These are phyloP conservation scores for Apis dorsata DNA, from an alignment of 1,140 invertebrate genomes.

Conservation along the genomic window DNA sequence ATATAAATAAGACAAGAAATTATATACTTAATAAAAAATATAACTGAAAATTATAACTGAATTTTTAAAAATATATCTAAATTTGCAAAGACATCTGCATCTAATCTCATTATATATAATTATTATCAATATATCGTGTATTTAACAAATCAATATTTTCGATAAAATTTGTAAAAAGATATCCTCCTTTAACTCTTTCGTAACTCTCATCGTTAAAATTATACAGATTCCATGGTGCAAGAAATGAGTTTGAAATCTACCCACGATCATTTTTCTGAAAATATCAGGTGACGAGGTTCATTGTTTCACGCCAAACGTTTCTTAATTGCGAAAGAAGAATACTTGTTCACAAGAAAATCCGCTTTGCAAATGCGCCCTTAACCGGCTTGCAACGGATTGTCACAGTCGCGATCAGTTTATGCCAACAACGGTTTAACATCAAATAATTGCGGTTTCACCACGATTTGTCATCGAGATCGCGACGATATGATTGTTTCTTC, in stretches of 20 bases:
- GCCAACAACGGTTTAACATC: neutral
- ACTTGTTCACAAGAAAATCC: neutral
- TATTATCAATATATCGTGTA: no score
- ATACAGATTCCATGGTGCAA: neutral
- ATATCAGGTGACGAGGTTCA: conserved; percentile 12
- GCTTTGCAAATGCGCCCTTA: neutral
- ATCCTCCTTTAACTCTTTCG: no score
- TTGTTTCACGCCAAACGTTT: conserved; percentile 2
- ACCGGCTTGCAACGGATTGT: neutral
- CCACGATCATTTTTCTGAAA: conserved; percentile 24
- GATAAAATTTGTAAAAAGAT: no score
- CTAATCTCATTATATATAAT: no score
- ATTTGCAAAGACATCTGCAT: no score
- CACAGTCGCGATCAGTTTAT: neutral
- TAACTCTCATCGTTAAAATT: neutral
- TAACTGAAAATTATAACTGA: no score
- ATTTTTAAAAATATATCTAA: no score
- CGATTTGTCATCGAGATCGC: neutral
- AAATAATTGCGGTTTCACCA: conserved; percentile 31
- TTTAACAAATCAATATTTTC: no score
- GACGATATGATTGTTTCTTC: conserved; percentile 27
- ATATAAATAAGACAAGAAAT: no score
- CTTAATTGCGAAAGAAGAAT: conserved; percentile 7
- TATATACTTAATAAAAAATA: no score
- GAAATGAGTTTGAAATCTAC: conserved; percentile 7